phyloP scores from a whole-genome alignment of 2,113 vertebrate species.

The Ancistrus triradiatus region DNA sequence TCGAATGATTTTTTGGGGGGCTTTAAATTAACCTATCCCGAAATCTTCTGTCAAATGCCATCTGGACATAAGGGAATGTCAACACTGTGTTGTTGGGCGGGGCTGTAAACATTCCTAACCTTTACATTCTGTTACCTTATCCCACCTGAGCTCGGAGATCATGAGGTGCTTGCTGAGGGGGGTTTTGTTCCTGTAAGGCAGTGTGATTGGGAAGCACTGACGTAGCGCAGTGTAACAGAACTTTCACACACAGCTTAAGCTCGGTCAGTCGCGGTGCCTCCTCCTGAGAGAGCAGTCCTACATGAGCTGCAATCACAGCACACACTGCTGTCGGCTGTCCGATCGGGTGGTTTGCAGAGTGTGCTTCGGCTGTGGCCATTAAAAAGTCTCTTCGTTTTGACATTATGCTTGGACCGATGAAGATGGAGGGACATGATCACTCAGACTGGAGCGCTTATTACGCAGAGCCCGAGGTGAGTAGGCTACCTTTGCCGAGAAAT shows the following conservation, averaged over 20 bases:
- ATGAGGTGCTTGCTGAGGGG: background rate
- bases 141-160: conserved; percentile 9
- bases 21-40: no score
- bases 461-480: conserved; percentile 77
- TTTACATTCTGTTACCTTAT: conserved; percentile 1
- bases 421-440: conserved; percentile 86
- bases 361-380: conserved; percentile 28
- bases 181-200: background rate
- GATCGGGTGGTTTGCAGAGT: conserved; percentile 31
- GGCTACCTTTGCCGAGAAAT: conserved; percentile 57
- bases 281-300: no score
- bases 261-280: no score
- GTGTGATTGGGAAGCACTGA: conserved; percentile 22
- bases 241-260: background rate
- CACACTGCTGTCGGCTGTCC: background rate
- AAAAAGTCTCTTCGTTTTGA: conserved; percentile 57
- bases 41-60: no score
- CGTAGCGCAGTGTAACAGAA: conserved; percentile 11
- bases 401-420: conserved; percentile 83
- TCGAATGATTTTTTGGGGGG: no score
- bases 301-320: background rate
- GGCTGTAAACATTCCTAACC: no score
- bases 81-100: no score
- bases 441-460: conserved; percentile 84
- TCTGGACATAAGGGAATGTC: no score